These are phyloP conservation scores for Teleopsis dalmanni DNA, from an alignment of 1,140 invertebrate genomes.

Conservation along the genomic window DNA sequence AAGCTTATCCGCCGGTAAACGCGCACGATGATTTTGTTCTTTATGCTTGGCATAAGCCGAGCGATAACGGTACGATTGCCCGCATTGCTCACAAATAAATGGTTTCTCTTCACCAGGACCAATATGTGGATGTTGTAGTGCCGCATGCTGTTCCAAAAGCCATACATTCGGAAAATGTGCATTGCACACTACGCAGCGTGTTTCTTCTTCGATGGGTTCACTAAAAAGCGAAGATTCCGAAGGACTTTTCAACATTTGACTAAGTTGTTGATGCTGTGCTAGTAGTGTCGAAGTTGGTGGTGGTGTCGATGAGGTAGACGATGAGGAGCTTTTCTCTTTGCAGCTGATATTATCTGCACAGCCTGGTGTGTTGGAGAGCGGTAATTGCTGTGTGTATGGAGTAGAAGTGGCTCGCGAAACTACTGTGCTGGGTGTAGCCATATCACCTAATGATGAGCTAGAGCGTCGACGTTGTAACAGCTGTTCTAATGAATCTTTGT, in stretches of 20 bases:
- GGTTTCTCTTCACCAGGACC: constrained; percentile 68
- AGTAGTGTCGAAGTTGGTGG: constrained; percentile 27
- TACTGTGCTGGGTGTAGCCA: too few relatives aligned
- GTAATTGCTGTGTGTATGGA: constrained; percentile 32
- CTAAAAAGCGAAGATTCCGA: constrained; percentile 42
- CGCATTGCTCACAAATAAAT: constrained; percentile 85
- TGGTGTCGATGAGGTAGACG: constrained; percentile 41
- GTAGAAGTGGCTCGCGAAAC: constrained; percentile 28
- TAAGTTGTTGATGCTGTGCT: constrained; percentile 32
- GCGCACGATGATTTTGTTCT: constrained; percentile 78
- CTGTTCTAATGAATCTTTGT: constrained; percentile 39
- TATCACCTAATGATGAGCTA: constrained; percentile 11
- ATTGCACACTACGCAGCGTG: constrained; percentile 64
- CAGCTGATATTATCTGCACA: constrained; percentile 26
- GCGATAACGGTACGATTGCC: constrained; percentile 79
- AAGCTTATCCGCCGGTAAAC: constrained; percentile 76
- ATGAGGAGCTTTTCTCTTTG: constrained; percentile 44
- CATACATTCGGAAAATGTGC: constrained; percentile 74
- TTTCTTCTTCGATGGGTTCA: constrained; percentile 43
- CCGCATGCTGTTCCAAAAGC: constrained; percentile 71
- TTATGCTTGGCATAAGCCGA: constrained; percentile 82
- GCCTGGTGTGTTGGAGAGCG: constrained; percentile 20
- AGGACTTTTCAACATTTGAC: constrained; percentile 37
- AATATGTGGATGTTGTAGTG: constrained; percentile 62
- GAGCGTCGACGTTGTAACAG: constrained; percentile 24